Conservation (phyloP, 2,797 vertebrate species). For the Falco concolor region DNA sequence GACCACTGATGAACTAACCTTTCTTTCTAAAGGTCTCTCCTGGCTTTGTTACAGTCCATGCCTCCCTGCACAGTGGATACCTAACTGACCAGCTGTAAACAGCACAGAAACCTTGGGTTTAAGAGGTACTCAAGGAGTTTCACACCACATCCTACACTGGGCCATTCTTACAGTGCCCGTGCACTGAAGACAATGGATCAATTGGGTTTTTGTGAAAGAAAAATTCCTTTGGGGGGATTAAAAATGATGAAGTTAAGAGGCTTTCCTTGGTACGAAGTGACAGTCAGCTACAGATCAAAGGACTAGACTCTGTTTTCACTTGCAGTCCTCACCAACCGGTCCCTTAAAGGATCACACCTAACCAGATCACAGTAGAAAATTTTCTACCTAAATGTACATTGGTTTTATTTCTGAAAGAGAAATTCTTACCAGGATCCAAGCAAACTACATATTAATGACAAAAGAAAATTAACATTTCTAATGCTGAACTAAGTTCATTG, state of each 20-base stretch:
- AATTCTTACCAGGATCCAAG: neutral
- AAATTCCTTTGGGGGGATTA: slow-evolving; percentile 27
- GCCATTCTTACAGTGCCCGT: neutral
- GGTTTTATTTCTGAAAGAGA: neutral
- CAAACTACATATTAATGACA: neutral
- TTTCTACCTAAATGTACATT: neutral
- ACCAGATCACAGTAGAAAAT: neutral
- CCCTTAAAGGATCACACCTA: neutral
- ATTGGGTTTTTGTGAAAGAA: neutral
- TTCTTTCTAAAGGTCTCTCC: slow-evolving; percentile 18
- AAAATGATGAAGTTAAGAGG: slow-evolving; percentile 35
- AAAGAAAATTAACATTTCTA: neutral
- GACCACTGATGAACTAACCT: slow-evolving; percentile 4
- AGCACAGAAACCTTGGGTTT: neutral
- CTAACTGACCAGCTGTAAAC: neutral
- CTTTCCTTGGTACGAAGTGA: slow-evolving; percentile 17
- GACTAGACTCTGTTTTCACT: neutral
- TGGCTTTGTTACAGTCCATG: neutral
- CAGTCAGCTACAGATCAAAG: slow-evolving; percentile 43
- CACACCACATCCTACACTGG: neutral
- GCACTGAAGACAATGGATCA: neutral
- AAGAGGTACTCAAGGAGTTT: neutral
- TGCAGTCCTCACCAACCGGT: neutral
- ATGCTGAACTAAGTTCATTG: neutral
- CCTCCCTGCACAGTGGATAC: neutral